phyloP scores from a whole-genome alignment of 2,888 invertebrate species.

The Mycalesis mineus region DNA sequence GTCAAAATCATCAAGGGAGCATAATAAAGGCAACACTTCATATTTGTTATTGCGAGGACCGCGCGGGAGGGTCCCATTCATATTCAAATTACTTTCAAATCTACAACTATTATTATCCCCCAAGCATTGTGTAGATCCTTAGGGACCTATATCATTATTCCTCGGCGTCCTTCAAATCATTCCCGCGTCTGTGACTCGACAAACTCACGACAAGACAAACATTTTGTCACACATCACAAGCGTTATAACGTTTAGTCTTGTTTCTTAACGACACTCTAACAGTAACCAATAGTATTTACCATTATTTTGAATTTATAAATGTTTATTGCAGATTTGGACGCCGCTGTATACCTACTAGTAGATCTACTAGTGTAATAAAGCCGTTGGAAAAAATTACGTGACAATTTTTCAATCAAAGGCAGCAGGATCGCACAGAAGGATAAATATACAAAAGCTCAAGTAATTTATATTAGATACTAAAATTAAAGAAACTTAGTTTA shows the following conservation, averaged over 20 bases:
- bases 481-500: too few species aligned
- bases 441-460: too few species aligned
- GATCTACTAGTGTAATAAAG: too few species aligned
- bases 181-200: constrained; percentile 41
- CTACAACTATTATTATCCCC: constrained; percentile 76
- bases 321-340: too few species aligned
- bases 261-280: not conserved
- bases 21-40: constrained; percentile 70
- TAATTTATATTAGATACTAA: too few species aligned
- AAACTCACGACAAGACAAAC: not conserved
- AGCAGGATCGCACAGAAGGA: too few species aligned
- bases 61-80: constrained; percentile 75
- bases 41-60: constrained; percentile 73
- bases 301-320: too few species aligned
- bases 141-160: constrained; percentile 74
- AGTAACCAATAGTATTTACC: too few species aligned
- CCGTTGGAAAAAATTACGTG: too few species aligned
- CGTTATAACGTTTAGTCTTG: not conserved
- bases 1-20: constrained; percentile 68
- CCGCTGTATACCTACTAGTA: too few species aligned
- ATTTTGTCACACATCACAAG: not conserved
- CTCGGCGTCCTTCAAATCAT: constrained; percentile 67
- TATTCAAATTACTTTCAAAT: constrained; percentile 77
- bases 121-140: constrained; percentile 69
- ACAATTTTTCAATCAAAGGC: too few species aligned